These are phyloP conservation scores for Sylvietta virens DNA, from an alignment of 2,113 vertebrate genomes.

Conservation along the genomic window DNA sequence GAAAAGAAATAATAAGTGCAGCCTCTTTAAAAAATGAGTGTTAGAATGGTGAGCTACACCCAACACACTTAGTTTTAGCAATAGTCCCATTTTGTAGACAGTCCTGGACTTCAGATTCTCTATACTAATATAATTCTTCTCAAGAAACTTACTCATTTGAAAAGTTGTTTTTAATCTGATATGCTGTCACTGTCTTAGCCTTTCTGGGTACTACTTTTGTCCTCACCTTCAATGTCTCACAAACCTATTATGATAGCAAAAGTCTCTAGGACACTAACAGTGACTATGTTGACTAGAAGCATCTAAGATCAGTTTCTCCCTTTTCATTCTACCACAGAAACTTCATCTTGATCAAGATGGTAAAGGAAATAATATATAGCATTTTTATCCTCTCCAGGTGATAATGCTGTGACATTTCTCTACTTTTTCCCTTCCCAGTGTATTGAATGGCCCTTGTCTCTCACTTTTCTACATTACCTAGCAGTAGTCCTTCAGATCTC, in stretches of 20 bases:
- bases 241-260: background rate
- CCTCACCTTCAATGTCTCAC: background rate
- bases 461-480: background rate
- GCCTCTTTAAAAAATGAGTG: background rate
- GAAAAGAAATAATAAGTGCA: background rate
- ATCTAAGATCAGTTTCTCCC: background rate
- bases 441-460: background rate
- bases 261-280: background rate
- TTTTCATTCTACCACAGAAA: background rate
- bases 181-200: background rate
- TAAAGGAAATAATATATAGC: background rate
- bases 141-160: background rate
- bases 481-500: background rate
- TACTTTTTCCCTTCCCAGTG: background rate
- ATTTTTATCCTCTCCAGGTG: background rate
- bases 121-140: background rate
- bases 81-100: background rate
- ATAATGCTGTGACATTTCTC: background rate
- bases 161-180: background rate
- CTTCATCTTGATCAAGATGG: background rate
- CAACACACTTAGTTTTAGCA: background rate
- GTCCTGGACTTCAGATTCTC: background rate
- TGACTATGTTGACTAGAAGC: background rate
- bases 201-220: background rate
- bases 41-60: background rate